These are phyloP conservation scores for Patagioenas fasciata DNA, from an alignment of 2,113 vertebrate species.

Conservation along the genomic window DNA sequence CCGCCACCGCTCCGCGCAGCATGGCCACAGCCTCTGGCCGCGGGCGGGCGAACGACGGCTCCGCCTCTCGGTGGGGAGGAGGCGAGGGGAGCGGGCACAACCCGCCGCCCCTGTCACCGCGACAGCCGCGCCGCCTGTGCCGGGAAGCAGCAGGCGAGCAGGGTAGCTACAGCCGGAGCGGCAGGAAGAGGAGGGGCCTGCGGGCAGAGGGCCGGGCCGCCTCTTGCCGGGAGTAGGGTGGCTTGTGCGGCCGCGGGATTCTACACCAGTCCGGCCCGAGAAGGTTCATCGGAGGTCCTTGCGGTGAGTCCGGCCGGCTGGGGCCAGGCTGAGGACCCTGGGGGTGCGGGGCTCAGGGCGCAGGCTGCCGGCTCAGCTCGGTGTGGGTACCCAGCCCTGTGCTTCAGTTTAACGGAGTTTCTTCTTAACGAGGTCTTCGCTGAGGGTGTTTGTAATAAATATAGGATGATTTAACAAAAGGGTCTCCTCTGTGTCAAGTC, in stretches of 20 bases:
- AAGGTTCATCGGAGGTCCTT: background rate
- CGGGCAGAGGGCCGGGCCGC: too few relatives aligned
- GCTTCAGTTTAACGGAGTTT: accelerated
- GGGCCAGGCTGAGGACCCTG: background rate
- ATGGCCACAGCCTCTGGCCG: background rate
- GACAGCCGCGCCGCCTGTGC: background rate
- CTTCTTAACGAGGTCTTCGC: background rate
- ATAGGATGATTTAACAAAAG: background rate
- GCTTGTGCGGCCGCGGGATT: accelerated
- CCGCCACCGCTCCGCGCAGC: background rate
- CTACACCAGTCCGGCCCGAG: background rate
- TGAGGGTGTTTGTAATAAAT: background rate
- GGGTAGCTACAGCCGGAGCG: background rate
- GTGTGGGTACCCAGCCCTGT: background rate
- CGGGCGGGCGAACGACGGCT: background rate
- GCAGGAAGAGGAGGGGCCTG: slow-evolving; percentile 39
- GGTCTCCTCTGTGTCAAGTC: background rate
- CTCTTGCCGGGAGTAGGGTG: background rate
- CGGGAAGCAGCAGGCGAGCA: background rate
- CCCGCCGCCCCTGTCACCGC: background rate
- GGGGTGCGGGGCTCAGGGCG: too few relatives aligned
- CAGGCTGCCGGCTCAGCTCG: background rate
- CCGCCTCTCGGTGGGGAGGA: background rate
- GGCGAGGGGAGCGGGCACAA: background rate
- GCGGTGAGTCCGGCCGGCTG: background rate